Base-by-base conservation (phyloP, 2,888 invertebrate genomes). In the Drosophila cognata region DNA sequence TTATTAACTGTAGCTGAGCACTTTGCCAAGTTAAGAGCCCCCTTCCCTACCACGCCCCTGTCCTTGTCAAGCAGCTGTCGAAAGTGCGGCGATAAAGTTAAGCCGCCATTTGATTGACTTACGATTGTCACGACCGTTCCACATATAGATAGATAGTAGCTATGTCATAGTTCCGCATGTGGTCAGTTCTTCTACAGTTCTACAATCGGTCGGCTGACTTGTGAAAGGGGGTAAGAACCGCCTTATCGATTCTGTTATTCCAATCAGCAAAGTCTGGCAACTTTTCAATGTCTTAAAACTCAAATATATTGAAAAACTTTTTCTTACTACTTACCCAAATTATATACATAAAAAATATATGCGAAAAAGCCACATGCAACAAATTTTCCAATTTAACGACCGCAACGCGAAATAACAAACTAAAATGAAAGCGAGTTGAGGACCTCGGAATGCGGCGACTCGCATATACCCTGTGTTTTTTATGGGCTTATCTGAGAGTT, bases 51-150 rank as follows among this genome's bases (percentile, higher is more conserved):
- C 13, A 43, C 43, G 31, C 13, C 50, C 16, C 56, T 33, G 41
- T 7, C 2, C n/a, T 33, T 56, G 65, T 62, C 58, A 64, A 8
- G 10, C 43, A 25, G 58, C 52, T 58, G 75, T 74, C 63, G 56
- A 46, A 48, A 33, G 11, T 31, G 51, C n/a, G 59, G 25, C 11
- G 48, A 46, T 36, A 36, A n/a, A 43, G 62, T 57, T 63, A 65
- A 66, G 71, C 59, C 31, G 0, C 50, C 50, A 13, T 38, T 28
- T 81, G 81, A 78, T 78, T 78, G 81, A 78, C 81, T 58, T 74
- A 76, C 50, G 55, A 50, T 75, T 8, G 11, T 33, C 46, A 46
- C 75, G 59, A 33, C 46, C 43, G 53, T 36, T 28, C n/a, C 18
- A n/a, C 25, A 50, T 21, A 10, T 25, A 51, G 29, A 80, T 61